Conservation (phyloP, 2,888 invertebrate genomes). For the Ichneumon xanthorius region DNA sequence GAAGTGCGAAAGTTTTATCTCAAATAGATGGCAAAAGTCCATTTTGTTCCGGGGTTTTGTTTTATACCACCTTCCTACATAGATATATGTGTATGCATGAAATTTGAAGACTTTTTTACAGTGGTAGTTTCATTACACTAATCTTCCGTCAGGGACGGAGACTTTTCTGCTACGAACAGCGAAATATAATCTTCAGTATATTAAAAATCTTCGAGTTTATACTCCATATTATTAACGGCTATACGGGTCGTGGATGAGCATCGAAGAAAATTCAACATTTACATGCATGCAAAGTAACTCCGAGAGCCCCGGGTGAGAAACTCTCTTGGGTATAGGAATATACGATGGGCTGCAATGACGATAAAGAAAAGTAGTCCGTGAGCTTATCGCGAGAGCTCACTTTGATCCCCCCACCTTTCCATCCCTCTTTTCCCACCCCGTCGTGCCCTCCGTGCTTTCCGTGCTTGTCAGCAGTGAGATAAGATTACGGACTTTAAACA, state of each 20-base stretch:
- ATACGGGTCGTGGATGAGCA: not conserved
- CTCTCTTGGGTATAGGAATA: constrained; percentile 1
- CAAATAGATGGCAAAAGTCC: not conserved
- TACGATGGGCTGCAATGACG: constrained; percentile 8
- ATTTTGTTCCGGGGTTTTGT: too few species aligned
- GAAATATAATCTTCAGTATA: not conserved
- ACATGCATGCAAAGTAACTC: constrained; percentile 17
- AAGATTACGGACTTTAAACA: constrained; percentile 50
- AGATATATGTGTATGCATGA: not conserved
- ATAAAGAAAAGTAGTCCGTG: constrained; percentile 29
- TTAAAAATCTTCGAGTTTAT: not conserved
- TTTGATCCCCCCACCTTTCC: constrained; percentile 13
- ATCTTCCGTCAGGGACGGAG: not conserved
- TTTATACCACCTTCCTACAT: not conserved
- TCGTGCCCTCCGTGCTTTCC: not conserved
- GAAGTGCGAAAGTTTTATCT: not conserved
- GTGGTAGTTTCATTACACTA: not conserved
- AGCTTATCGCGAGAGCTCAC: constrained; percentile 35
- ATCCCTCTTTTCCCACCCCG: not conserved
- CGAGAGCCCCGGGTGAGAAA: constrained; percentile 11
- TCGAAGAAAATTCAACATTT: not conserved
- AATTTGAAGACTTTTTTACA: constrained; percentile 34
- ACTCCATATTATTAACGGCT: not conserved
- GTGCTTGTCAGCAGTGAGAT: constrained; percentile 40
- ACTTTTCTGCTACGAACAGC: not conserved